Conservation (phyloP, 1,140 invertebrate genomes). For the Piezodorus guildinii region DNA sequence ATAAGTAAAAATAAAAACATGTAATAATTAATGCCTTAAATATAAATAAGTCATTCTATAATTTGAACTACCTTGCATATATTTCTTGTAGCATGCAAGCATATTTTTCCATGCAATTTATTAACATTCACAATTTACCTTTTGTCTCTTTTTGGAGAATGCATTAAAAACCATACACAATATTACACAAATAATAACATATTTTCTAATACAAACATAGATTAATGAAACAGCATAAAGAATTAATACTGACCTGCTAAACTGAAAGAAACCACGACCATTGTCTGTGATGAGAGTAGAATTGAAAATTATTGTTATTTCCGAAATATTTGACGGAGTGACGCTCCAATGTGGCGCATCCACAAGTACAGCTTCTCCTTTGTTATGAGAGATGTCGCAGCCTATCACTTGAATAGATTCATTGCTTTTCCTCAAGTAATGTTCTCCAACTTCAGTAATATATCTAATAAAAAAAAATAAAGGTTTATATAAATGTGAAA, state of each 20-base stretch:
- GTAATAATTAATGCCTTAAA: too few species aligned
- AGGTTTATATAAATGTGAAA: too few species aligned
- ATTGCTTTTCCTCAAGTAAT: constrained; percentile 75
- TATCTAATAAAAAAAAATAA: constrained; percentile 39
- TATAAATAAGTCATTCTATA: too few species aligned
- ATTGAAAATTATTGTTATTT: constrained; percentile 76
- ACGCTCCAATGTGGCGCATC: constrained; percentile 76
- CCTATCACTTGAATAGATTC: constrained; percentile 69
- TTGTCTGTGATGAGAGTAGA: constrained; percentile 71
- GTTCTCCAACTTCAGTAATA: constrained; percentile 67
- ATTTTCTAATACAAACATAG: background rate
- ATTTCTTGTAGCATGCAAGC: too few species aligned
- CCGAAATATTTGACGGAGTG: constrained; percentile 65
- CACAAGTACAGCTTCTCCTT: constrained; percentile 64
- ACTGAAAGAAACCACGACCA: constrained; percentile 71
- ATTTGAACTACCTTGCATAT: too few species aligned
- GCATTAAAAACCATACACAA: background rate
- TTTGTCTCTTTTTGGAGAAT: background rate
- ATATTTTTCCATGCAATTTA: too few species aligned
- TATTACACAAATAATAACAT: background rate
- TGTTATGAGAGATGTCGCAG: constrained; percentile 69
- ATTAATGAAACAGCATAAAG: background rate
- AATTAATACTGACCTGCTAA: constrained; percentile 42
- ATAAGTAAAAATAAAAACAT: too few species aligned
- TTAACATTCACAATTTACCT: too few species aligned